Evolutionary conservation across 2,797 vertebrate genomes (phyloP), one percentile per base, ranked within the genome.

Genomic region (Stomatorhinus walkeri): DNA sequence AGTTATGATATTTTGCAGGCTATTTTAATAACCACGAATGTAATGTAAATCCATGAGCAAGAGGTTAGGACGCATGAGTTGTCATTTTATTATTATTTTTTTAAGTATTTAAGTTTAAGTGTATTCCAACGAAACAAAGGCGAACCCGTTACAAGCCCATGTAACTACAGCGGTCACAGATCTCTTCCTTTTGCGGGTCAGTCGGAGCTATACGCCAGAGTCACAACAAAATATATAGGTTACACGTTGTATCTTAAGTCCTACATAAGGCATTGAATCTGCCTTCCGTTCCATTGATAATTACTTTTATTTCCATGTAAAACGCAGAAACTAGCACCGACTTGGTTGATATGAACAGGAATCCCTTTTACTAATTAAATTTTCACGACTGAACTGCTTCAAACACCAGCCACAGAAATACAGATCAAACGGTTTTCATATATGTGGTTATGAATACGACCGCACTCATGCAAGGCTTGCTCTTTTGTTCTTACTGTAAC

Each of bases 321-420:
- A 72, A 16, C 64, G 28, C 68, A 72, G 12, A 72, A 72, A 72
- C 32, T 72, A 72, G 68, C 68, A 40, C 68, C 10, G 68, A 16
- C 68, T 36, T 36, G 12, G 68, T 40, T 72, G 32, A 40, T 19
- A 16, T 36, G 68, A 72, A 19, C 32, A 72, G 28, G 68, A 72
- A 72, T 72, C 68, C 64, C 36, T 72, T 40, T 72, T 40, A 72
- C 68, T 72, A 72, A 72, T 72, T 72, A 72, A 72, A 36, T 72
- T 72, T 72, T 72, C 68, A 72, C 68, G 68, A 72, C 68, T 14
- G 68, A 72, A 72, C 68, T 36, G 68, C 68, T 72, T 72, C 68
- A 72, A 72, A 72, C 68, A 72, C 68, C 68, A 36, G 68, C 14
- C 68, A 36, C 32, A 72, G 32, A 72, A 36, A 72, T 81, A 43